Percentiles rank a stretch among this genome's conserved stretches.
phyloP scores from a whole-genome alignment of 64 coral and sea anemone species.

The Astreopora myriophthalma region DNA sequence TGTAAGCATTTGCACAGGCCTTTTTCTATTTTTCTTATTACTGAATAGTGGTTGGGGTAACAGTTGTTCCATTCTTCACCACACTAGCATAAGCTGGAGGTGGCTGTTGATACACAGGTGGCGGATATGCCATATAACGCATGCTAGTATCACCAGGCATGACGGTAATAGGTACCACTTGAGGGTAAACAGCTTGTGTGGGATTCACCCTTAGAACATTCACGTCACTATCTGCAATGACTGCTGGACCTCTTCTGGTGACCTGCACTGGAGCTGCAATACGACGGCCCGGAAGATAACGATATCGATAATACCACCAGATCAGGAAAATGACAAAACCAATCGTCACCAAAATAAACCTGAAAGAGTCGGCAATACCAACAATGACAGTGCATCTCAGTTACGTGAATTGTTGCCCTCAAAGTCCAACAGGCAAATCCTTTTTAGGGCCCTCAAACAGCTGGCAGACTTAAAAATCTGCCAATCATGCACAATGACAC shows the following conservation, averaged over 20 bases:
- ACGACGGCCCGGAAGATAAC: constrained; percentile 63
- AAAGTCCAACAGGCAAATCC: too few relatives aligned
- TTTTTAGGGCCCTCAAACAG: too few relatives aligned
- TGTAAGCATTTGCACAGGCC: too few relatives aligned
- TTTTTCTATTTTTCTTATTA: too few relatives aligned
- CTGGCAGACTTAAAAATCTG: too few relatives aligned
- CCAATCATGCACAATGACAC: too few relatives aligned
- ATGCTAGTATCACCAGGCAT: background rate
- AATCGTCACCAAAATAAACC: constrained; percentile 66
- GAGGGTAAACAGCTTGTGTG: background rate
- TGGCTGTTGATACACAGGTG: background rate
- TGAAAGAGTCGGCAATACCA: background rate
- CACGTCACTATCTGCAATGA: background rate
- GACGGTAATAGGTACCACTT: background rate
- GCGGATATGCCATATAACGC: background rate
- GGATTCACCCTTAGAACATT: constrained; percentile 1
- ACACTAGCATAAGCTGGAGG: background rate
- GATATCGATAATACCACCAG: constrained; percentile 96
- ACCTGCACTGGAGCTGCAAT: constrained; percentile 2
- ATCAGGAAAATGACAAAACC: constrained; percentile 66
- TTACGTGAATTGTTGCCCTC: too few relatives aligned
- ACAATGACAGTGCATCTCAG: too few relatives aligned
- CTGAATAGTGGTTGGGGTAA: background rate
- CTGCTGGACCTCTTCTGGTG: background rate
- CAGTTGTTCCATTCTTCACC: background rate